Base-by-base conservation (phyloP, 1,140 invertebrate species). In the Listronotus oregonensis region DNA sequence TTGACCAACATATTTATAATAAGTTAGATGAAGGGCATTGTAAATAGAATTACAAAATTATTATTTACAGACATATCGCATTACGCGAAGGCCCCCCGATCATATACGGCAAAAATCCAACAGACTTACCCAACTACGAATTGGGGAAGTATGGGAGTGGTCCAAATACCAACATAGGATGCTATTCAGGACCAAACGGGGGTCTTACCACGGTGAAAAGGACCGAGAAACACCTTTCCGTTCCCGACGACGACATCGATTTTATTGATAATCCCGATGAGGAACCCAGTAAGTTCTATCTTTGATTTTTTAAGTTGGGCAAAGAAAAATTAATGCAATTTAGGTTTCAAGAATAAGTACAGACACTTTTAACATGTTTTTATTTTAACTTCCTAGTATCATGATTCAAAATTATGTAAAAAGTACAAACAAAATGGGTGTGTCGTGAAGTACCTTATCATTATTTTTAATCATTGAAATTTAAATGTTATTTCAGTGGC, bases 111-210 rank as follows among this genome's bases (percentile, higher is more conserved):
- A 82, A 86, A 71, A 85, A 83, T 71, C 85, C 86, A 39, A 85
- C 87, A 37, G 87, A 89, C 71, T 78, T 89, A 52, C 87, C 88
- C 12, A 81, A 82, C 27, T 82, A 82, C 43, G 77, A 82, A 47
- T 71, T 89, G 14, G 84, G 79, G 2, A 56, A 78, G 70, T 82
- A 87, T 77, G 78, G 80, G 37, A 81, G 79, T 50, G 82, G 85
- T 64, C 72, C 82, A 52, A 76, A 81, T 10, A 77, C 77, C 39
- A 82, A 92, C 40, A 79, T 86, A 31, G 84, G 89, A 14, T 86
- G 90, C 37, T 86, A 84, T 69, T 92, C 90, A 6, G 91, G 91
- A 3, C 91, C 91, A 1, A 86, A 90, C 65, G 89, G 88, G 52
- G 91, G 90, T 6, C 82, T 92, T 10, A 90, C 89, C 1, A 86